phyloP scores from a whole-genome alignment of 2,797 vertebrate species.

The Tokudaia muenninki region DNA sequence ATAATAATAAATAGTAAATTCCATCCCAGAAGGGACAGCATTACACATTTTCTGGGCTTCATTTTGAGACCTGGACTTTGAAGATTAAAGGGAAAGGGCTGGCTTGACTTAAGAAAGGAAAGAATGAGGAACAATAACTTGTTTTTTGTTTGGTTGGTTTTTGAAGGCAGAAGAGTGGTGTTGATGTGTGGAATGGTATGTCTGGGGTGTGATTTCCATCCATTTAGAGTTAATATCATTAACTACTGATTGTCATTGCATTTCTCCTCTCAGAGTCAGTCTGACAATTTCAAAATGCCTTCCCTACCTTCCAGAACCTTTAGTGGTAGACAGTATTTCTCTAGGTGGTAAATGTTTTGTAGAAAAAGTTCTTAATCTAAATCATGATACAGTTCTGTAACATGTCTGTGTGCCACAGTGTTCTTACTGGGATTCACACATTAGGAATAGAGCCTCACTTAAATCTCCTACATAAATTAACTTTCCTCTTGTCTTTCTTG shows the following conservation, averaged over 20 bases:
- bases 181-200: neutral
- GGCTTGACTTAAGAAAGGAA: neutral
- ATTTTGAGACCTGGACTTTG: neutral
- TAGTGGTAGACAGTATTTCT: neutral
- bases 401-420: neutral
- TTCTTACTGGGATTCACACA: neutral
- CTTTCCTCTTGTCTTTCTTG: conserved; percentile 30
- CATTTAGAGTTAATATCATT: neutral
- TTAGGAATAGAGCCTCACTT: conserved; percentile 37
- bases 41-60: neutral
- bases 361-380: conserved; percentile 35
- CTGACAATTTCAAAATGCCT: neutral
- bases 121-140: neutral
- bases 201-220: neutral
- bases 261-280: neutral
- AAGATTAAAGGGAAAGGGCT: neutral
- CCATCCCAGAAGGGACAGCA: neutral
- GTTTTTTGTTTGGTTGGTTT: neutral
- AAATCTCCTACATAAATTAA: neutral
- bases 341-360: neutral
- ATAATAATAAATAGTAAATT: neutral
- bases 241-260: neutral
- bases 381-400: conserved; percentile 8
- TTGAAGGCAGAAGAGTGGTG: neutral
- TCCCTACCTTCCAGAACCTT: neutral